Percentiles rank a stretch among this genome's conserved stretches.
Evolutionary conservation across 2,888 invertebrate species (phyloP).

Genomic region (Cacoxenus indagator): DNA sequence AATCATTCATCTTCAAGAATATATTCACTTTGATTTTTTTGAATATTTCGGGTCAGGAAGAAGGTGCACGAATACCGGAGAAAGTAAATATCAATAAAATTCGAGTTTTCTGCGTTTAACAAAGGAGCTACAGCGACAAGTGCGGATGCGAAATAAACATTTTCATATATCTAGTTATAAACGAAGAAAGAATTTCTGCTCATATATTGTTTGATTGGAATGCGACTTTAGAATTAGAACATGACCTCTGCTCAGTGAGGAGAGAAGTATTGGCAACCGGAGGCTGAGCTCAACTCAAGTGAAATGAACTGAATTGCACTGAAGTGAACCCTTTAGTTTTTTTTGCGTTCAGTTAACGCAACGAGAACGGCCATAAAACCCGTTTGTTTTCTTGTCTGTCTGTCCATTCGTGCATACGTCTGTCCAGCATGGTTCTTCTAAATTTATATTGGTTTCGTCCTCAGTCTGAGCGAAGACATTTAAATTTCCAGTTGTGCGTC

Average conservation of each 20-base stretch:
- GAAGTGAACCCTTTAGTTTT: constrained; percentile 30
- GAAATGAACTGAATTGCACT: background rate
- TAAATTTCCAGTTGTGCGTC: constrained; percentile 10
- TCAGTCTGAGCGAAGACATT: background rate
- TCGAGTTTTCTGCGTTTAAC: background rate
- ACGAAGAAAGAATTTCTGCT: background rate
- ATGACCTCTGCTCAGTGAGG: background rate
- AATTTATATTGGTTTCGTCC: background rate
- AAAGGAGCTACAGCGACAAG: background rate
- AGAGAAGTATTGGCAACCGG: background rate
- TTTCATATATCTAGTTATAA: background rate
- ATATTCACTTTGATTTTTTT: too few relatives aligned
- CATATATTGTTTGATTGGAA: background rate
- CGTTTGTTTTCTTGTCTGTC: constrained; percentile 26
- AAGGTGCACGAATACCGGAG: too few relatives aligned
- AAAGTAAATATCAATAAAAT: too few relatives aligned
- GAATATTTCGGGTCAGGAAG: too few relatives aligned
- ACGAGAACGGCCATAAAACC: constrained; percentile 47
- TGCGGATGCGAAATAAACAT: background rate
- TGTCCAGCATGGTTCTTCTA: too few relatives aligned
- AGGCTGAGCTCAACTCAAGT: background rate
- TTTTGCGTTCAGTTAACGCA: constrained; percentile 61
- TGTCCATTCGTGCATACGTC: background rate
- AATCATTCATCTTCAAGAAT: too few relatives aligned
- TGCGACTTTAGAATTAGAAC: constrained; percentile 9